These are phyloP conservation scores for Mesochorus sp. DNA, from an alignment of 2,888 invertebrate species.

Conservation along the genomic window DNA sequence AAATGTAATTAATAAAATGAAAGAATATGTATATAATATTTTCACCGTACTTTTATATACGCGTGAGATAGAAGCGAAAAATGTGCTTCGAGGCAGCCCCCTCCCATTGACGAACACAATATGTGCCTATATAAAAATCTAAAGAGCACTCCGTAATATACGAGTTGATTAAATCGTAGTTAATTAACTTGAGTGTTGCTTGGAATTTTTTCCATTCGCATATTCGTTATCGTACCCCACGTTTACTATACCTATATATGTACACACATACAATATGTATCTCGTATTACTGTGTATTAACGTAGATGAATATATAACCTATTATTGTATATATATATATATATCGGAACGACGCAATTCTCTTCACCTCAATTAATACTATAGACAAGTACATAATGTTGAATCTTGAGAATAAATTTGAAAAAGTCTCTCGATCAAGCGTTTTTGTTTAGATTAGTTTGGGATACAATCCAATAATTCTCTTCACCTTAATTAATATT, in stretches of 20 bases:
- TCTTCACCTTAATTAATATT: background rate
- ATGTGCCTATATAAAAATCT: background rate
- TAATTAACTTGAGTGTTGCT: slow-evolving; percentile 47
- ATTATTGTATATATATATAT: background rate
- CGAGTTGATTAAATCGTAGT: slow-evolving; percentile 52
- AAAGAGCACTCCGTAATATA: slow-evolving; percentile 1
- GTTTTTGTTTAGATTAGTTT: no score
- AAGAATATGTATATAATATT: background rate
- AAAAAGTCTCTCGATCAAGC: no score
- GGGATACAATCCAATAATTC: no score
- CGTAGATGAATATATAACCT: background rate
- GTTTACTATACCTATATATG: no score
- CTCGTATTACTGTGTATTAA: slow-evolving; percentile 9
- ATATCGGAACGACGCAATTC: background rate
- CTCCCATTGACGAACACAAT: no score
- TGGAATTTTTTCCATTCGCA: slow-evolving; percentile 33
- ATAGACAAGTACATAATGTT: background rate
- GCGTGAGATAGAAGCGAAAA: no score
- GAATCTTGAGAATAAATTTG: background rate
- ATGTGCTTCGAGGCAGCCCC: no score
- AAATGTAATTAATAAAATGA: no score
- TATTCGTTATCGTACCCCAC: slow-evolving; percentile 8
- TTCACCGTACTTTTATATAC: background rate
- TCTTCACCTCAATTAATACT: background rate
- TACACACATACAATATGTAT: no score